phyloP scores from a whole-genome alignment of 2,113 vertebrate genomes.

The Sterna hirundo region DNA sequence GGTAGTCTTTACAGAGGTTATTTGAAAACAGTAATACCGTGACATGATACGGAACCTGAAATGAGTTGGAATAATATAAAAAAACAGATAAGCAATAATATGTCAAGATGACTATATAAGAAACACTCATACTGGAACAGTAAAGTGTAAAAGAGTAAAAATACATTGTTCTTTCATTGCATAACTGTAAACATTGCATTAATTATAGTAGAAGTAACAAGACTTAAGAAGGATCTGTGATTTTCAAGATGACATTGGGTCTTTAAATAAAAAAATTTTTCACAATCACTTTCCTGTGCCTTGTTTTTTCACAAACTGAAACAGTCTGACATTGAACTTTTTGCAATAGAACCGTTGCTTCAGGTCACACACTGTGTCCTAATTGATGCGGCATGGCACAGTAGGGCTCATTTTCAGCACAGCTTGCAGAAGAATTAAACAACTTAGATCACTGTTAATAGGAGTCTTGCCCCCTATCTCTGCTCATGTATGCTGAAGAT shows the following conservation, averaged over 20 bases:
- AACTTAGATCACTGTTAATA: background rate
- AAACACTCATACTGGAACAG: background rate
- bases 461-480: background rate
- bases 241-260: background rate
- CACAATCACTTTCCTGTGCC: background rate
- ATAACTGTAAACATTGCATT: background rate
- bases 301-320: background rate
- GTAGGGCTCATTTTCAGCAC: conserved; percentile 27
- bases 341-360: background rate
- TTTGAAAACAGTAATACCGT: background rate
- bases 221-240: background rate
- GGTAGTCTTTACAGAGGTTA: background rate
- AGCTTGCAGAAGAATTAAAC: conserved; percentile 13
- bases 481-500: background rate
- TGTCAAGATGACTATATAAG: background rate
- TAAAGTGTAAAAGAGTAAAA: background rate
- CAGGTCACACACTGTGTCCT: background rate
- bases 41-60: background rate
- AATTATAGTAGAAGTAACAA: background rate
- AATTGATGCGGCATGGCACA: conserved; percentile 9
- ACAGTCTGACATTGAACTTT: background rate
- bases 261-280: background rate
- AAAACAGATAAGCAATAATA: background rate
- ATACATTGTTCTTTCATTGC: background rate
- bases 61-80: background rate